phyloP scores from a whole-genome alignment of 2,888 invertebrate species.

The Linyphia triangularis region DNA sequence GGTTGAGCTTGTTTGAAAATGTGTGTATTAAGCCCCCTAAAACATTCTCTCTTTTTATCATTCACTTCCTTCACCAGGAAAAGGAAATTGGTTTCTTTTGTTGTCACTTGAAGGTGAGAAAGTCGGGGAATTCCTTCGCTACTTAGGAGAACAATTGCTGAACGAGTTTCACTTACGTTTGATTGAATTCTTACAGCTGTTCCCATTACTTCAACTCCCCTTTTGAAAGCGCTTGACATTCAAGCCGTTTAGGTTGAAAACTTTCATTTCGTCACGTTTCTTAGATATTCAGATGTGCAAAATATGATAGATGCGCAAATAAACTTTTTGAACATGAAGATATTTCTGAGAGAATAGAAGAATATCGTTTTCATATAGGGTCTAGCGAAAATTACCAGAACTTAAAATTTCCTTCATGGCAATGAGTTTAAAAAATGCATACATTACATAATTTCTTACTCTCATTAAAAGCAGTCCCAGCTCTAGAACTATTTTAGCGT shows the following conservation, averaged over 20 bases:
- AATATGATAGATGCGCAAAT: neutral
- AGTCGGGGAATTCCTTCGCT: conserved; percentile 18
- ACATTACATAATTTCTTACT: no score
- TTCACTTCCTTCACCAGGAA: no score
- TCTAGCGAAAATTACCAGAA: no score
- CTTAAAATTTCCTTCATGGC: no score
- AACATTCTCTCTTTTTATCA: no score
- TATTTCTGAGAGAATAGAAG: no score
- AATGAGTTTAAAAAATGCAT: no score
- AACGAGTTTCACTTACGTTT: neutral
- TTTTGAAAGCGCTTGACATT: neutral
- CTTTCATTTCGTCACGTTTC: neutral
- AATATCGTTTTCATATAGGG: no score
- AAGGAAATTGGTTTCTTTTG: conserved; percentile 26
- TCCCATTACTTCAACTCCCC: neutral
- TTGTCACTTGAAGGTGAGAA: neutral
- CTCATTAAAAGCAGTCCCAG: no score
- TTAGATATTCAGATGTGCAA: neutral
- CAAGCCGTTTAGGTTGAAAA: neutral
- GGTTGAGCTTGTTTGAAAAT: no score
- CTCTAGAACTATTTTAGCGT: no score
- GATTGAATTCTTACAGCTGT: neutral
- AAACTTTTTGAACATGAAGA: neutral
- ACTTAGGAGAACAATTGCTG: neutral
- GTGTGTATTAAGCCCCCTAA: no score